Evolutionary conservation across 2,888 invertebrate genomes (phyloP).

Genomic region (Parnassius glacialis): DNA sequence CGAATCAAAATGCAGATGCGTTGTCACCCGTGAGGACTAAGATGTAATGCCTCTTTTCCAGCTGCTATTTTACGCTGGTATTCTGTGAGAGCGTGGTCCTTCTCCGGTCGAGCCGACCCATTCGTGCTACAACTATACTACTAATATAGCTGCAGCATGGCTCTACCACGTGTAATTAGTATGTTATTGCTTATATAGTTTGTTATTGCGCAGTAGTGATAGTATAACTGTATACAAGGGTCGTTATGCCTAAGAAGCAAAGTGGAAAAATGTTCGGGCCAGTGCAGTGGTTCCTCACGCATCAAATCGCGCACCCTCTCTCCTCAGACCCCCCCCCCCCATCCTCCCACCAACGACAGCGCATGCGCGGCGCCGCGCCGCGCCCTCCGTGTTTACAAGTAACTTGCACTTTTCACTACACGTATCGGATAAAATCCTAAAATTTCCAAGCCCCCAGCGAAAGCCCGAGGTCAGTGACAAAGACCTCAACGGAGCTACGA

Average conservation of each 20-base stretch:
- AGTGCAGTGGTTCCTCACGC: neutral
- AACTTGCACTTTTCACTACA: conserved; percentile 16
- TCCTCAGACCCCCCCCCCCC: neutral
- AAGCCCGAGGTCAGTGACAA: neutral
- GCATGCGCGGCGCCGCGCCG: conserved; percentile 11
- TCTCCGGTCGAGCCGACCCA: too few relatives aligned
- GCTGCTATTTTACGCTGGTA: too few relatives aligned
- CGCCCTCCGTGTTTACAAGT: conserved; percentile 16
- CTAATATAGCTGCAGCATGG: too few relatives aligned
- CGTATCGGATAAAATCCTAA: neutral
- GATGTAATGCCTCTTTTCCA: too few relatives aligned
- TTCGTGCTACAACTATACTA: too few relatives aligned
- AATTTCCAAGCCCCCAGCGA: neutral
- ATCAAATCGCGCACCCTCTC: neutral
- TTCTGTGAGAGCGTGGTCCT: too few relatives aligned
- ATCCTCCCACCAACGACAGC: neutral
- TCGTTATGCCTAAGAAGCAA: neutral
- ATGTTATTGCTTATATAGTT: too few relatives aligned
- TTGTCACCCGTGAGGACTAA: too few relatives aligned
- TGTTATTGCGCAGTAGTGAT: neutral
- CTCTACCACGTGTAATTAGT: too few relatives aligned
- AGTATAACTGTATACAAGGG: neutral
- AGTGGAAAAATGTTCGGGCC: neutral
- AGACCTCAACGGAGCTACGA: neutral
- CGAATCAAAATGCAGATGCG: too few relatives aligned